Evolutionary conservation across 2,888 invertebrate genomes (phyloP), one percentile per base, ranked within the genome.

Genomic region (Metacarcinus magister): DNA sequence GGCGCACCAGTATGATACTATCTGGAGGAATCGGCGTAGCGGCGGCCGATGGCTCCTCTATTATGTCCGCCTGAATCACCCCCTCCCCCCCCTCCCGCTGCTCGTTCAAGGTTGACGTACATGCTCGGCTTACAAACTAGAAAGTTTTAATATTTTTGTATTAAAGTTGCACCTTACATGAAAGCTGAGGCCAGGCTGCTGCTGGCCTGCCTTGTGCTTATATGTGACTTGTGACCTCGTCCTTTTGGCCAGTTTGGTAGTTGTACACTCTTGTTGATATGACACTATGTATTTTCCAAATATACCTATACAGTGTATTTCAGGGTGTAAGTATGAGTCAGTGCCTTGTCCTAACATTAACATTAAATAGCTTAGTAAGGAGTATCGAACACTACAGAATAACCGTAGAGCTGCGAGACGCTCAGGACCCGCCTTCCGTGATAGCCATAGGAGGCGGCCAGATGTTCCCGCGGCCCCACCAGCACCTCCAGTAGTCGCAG

Each of bases 21-120:
- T 87, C 87, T 87, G 87, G 39, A 87, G 19, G 87, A 87, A 87
- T 87, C 87, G 87, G 87, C 87, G 87, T 87, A 87, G 87, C 87
- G 87, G 87, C 87, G 87, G 87, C 87, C 87, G 87, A 39, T 87
- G 87, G 75, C 75, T 82, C n/a, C 75, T 82, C 75, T 82, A 82
- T 82, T 82, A 82, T 82, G 75, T 82, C 75, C 75, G 75, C 75
- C 75, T 28, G 28, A 28, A 32, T 32, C 75, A 82, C 5, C 28
- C 32, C 28, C 75, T n/a, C n/a, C 32, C 28, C 75, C 75, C 10
- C 4, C 10, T 10, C 75, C 75, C 28, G n/a, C 39, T 32, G 16
- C 23, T 23, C 67, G 67, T 39, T 10, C 39, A 39, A 32, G 87
- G 16, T 39, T 87, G 4, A 32, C 87, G 32, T 19, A 87, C 87